Evolutionary conservation across 2,888 invertebrate genomes (phyloP), one percentile per base, ranked within the genome.

Genomic region (Hofmannophila pseudospretella): DNA sequence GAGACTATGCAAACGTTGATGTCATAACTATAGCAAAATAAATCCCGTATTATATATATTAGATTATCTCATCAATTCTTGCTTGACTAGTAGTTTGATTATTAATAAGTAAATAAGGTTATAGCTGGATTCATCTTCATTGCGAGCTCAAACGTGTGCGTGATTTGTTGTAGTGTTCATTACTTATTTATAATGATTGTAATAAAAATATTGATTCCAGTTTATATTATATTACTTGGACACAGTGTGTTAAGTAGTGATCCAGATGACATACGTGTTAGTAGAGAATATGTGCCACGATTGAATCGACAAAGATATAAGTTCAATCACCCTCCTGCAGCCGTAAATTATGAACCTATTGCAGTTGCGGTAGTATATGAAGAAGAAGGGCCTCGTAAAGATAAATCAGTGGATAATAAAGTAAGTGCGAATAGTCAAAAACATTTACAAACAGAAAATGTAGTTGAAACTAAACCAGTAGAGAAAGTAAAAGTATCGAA

Each of bases 71-170:
- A 54, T 51, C 51, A 46, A 60, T 57, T 68, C 73, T 74, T 55
- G 80, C 72, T 72, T 62, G 70, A 76, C 77, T 54, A 63, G 75
- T 77, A 58, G 58, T 65, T 67, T 64, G 52, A 67, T 62, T 67
- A 23, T n/a, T 23, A 23, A 23, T n/a, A 23, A 3, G 23, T n/a
- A 16, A n/a, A 16, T 16, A 58, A 41, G 41, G 41, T 63, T 57
- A 60, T 51, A 47, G 49, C 45, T 46, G 42, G 66, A 72, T 49
- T 72, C 70, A 67, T 69, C 60, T 64, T 68, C 74, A 80, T 72
- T 67, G 58, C 59, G 54, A 50, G 56, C 58, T 61, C 47, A 68
- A 64, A 49, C 68, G 72, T 55, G 68, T 58, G 41, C 44, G 65
- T 57, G 61, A 45, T 60, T 54, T 64, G 70, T 62, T 67, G 62